A percentile compares a stretch with the other conserved stretches of the same genome.
Evolutionary conservation across 2,113 vertebrate genomes (phyloP).

Genomic region (Serinus canaria): DNA sequence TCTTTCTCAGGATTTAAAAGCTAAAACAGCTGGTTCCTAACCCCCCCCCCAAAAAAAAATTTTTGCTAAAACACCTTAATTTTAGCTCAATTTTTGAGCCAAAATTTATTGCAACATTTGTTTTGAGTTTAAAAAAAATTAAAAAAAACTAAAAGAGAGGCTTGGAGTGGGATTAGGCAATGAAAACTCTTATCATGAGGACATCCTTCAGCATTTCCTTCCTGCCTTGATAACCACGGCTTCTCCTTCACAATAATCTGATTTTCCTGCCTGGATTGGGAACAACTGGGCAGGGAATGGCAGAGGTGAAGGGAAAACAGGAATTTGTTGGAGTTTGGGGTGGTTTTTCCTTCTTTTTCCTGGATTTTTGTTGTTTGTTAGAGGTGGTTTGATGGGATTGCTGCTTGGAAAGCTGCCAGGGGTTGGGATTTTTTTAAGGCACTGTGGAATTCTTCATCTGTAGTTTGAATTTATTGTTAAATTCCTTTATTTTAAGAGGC

Average conservation of each 20-base stretch:
- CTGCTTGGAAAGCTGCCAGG: neutral
- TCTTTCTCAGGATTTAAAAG: neutral
- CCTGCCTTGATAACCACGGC: neutral
- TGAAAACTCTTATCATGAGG: constrained; percentile 34
- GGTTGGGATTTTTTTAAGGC: neutral
- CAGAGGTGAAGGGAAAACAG: neutral
- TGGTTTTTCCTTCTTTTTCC: neutral
- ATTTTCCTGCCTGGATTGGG: neutral
- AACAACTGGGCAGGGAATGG: neutral
- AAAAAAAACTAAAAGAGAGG: neutral
- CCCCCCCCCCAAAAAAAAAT: fast-evolving
- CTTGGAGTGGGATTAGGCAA: neutral
- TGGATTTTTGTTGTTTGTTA: neutral
- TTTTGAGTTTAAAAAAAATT: neutral
- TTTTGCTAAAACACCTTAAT: neutral
- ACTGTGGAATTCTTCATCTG: neutral
- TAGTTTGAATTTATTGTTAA: neutral
- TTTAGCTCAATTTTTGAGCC: neutral
- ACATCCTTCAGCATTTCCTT: constrained; percentile 50
- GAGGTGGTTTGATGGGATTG: neutral
- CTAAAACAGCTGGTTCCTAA: neutral
- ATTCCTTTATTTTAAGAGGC: neutral
- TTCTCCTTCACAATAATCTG: neutral
- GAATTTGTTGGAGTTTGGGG: neutral
- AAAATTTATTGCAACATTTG: neutral